Evolutionary conservation across 2,113 vertebrate species (phyloP), one percentile per base, ranked within the genome.

Genomic region (Plectropomus leopardus): DNA sequence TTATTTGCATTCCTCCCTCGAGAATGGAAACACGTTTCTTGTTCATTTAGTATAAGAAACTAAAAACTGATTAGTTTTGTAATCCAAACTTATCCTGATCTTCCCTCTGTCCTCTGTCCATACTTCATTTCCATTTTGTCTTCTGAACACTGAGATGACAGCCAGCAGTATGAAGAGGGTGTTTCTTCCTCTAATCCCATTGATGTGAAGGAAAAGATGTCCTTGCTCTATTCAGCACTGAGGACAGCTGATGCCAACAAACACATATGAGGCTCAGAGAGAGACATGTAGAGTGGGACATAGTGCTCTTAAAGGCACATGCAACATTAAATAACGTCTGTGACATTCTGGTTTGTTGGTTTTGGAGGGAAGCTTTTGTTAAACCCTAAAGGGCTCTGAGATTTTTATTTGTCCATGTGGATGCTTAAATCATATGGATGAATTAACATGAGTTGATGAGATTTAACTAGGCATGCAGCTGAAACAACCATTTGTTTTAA

Each of bases 221-320:
- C 84, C 88, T 91, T 88, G 87, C 70, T 82, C 87, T 74, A 60
- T 83, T 86, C 79, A 86, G 82, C 81, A 76, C 78, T 80, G 84
- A 87, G 78, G 85, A 92, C 92, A 92, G 89, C 89, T 92, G 84
- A 88, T 90, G 91, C 90, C 90, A 89, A 88, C 81, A 61, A 91
- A 87, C 91, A 88, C 89, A 88, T 80, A 90, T 83, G 90, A 92
- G 90, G 88, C 82, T 90, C 77, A 69, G 86, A 86, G 83, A 86
- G 89, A 90, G 88, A 71, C 86, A 88, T 88, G 89, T 74, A 71
- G 78, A 78, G 40, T 72, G 88, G 81, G 88, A 91, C 87, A 85
- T 80, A 74, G 66, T 84, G 85, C 90, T 93, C 93, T 95, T 95
- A 95, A 95, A 95, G 94, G 87, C 83, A 92, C 86, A 95, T 70